A percentile compares a stretch with the other conserved stretches of the same genome.
Evolutionary conservation across 2,797 vertebrate genomes (phyloP).

Genomic region (Pipistrellus pipistrellus): DNA sequence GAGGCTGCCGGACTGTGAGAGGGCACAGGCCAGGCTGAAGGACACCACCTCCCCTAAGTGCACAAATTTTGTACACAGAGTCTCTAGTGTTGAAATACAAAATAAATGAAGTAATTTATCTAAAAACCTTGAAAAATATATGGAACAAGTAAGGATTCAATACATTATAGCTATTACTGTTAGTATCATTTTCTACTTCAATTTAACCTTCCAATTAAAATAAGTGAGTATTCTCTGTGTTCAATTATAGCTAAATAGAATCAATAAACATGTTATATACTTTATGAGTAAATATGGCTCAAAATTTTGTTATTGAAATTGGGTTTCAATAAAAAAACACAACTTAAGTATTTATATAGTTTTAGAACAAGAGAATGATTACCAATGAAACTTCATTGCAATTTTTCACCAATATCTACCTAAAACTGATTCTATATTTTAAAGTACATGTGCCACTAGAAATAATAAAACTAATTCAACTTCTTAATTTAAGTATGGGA

Average conservation of each 20-base stretch:
- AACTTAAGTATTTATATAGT: background rate
- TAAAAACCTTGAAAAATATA: background rate
- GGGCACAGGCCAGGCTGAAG: too few relatives aligned
- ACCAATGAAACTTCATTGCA: background rate
- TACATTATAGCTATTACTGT: background rate
- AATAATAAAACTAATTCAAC: background rate
- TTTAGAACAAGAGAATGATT: background rate
- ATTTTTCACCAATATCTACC: background rate
- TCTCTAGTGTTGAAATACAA: background rate
- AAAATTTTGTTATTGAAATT: background rate
- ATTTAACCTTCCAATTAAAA: background rate
- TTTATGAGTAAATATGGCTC: background rate
- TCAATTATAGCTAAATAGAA: background rate
- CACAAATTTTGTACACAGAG: too few relatives aligned
- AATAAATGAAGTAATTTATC: background rate
- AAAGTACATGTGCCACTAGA: background rate
- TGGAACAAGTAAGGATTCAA: background rate
- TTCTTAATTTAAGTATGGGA: background rate
- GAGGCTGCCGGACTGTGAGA: fast-evolving
- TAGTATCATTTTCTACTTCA: background rate
- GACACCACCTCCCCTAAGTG: too few relatives aligned
- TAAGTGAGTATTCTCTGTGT: background rate
- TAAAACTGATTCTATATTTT: background rate
- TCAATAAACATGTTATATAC: background rate
- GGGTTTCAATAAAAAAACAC: background rate